These are phyloP conservation scores for Fringilla coelebs DNA, from an alignment of 2,797 vertebrate genomes.

Conservation along the genomic window DNA sequence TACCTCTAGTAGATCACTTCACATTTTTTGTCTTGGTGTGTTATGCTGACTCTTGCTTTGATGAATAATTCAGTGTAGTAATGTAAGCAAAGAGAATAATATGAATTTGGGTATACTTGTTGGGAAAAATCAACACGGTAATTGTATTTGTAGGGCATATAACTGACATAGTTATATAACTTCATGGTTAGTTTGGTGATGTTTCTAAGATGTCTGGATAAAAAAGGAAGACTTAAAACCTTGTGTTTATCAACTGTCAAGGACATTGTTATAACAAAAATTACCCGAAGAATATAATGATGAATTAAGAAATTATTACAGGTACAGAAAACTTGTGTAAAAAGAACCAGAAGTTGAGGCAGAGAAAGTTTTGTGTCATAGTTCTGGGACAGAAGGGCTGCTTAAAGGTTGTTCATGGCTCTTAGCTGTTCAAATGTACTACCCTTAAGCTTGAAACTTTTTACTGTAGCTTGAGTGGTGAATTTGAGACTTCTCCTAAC, in stretches of 20 bases:
- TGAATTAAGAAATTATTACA: not conserved
- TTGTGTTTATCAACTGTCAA: not conserved
- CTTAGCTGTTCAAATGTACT: not conserved
- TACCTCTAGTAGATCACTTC: not conserved
- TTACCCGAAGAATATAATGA: not conserved
- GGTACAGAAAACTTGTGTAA: not conserved
- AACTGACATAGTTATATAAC: not conserved
- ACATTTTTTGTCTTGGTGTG: not conserved
- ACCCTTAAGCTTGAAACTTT: not conserved
- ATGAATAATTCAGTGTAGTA: not conserved
- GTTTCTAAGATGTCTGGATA: not conserved
- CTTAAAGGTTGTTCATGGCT: not conserved
- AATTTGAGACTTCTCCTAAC: not conserved
- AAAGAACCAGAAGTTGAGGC: not conserved
- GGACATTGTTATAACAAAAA: not conserved
- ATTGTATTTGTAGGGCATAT: not conserved
- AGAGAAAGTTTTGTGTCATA: not conserved
- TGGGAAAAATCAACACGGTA: not conserved
- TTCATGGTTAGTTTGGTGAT: not conserved
- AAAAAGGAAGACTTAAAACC: not conserved
- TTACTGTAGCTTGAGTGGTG: not conserved
- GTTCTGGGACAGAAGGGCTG: not conserved
- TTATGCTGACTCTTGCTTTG: not conserved
- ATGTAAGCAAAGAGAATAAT: not conserved
- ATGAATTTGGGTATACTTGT: rapidly evolving